phyloP scores from a whole-genome alignment of 2,113 vertebrate species.

The Phyllostomus discolor region DNA sequence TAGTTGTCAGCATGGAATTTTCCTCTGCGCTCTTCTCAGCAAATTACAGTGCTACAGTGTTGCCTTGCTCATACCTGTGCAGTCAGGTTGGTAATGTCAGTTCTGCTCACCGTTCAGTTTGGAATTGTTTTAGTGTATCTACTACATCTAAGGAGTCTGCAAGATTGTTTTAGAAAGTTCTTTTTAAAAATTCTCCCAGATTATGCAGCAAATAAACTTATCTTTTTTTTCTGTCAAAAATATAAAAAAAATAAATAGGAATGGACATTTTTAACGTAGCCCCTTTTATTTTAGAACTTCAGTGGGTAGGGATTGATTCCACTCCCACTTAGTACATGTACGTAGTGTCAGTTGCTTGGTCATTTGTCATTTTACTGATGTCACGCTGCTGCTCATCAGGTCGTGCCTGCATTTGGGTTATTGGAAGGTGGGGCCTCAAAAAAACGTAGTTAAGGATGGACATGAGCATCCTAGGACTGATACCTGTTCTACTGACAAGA shows the following conservation, averaged over 20 bases:
- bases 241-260: neutral
- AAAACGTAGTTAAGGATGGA: neutral
- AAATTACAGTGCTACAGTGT: neutral
- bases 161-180: neutral
- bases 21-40: neutral
- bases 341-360: neutral
- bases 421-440: neutral
- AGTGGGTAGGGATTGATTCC: neutral
- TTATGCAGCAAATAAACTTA: neutral
- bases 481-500: neutral
- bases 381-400: neutral
- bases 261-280: neutral
- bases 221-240: constrained; percentile 27
- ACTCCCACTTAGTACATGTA: neutral
- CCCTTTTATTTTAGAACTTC: constrained; percentile 3
- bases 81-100: neutral
- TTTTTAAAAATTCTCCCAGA: neutral
- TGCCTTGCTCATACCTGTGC: neutral
- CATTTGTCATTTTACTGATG: neutral
- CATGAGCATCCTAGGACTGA: neutral
- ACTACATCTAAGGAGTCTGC: neutral
- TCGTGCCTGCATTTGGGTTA: constrained; percentile 1
- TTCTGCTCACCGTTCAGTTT: neutral
- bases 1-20: neutral
- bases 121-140: constrained; percentile 14